These are phyloP conservation scores for Petroica traversi DNA, from an alignment of 2,113 vertebrate genomes.

Conservation along the genomic window DNA sequence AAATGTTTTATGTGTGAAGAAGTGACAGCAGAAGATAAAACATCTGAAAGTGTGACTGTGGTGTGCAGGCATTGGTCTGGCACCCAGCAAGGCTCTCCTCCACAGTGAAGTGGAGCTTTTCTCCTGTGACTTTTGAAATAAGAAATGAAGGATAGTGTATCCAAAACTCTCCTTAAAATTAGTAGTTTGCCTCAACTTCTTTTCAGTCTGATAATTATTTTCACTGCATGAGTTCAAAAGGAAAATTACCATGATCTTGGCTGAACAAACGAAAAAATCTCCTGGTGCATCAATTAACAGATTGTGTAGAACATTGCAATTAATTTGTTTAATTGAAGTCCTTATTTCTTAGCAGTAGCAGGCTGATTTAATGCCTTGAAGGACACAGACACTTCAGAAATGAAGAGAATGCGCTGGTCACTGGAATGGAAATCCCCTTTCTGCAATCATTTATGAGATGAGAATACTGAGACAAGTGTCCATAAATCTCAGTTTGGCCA, in stretches of 20 bases:
- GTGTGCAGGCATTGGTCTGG: neutral
- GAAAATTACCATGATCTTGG: neutral
- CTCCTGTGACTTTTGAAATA: neutral
- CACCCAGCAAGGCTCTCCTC: neutral
- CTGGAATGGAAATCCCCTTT: slow-evolving; percentile 14
- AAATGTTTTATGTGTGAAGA: neutral
- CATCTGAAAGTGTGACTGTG: neutral
- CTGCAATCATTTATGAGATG: slow-evolving; percentile 1
- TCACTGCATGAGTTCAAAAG: neutral
- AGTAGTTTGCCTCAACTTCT: neutral
- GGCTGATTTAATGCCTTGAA: slow-evolving; percentile 19
- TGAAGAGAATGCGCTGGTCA: neutral
- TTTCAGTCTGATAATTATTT: neutral
- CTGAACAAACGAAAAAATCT: neutral
- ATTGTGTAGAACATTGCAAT: neutral
- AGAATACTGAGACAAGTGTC: neutral
- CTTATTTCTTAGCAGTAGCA: neutral
- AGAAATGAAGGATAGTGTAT: neutral
- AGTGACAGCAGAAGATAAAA: neutral
- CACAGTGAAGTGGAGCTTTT: neutral
- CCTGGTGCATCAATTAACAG: neutral
- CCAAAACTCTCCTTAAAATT: neutral
- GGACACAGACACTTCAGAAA: neutral
- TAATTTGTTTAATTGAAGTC: slow-evolving; percentile 36
- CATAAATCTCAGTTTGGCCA: slow-evolving; percentile 27